Base-by-base conservation (phyloP, 2,888 invertebrate species). In the Polyommatus icarus region DNA sequence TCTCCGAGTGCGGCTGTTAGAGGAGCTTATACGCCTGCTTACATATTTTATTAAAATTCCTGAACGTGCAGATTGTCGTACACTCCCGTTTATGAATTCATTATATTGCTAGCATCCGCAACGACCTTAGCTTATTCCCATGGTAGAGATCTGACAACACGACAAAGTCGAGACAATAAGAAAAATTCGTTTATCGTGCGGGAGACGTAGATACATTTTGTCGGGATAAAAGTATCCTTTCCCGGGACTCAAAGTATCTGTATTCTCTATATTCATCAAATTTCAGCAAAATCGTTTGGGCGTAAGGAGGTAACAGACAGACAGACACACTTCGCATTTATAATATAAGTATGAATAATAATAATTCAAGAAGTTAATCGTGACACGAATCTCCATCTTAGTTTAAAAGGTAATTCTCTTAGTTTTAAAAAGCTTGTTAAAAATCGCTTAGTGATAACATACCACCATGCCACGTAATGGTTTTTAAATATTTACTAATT, bases 11-110 rank as follows among this genome's bases (percentile, higher is more conserved):
- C 15, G 50, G 50, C 15, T 50, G 50, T 15, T 50, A 50, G 15
- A 50, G 50, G 29, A 12, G 46, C 20, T n/a, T 46, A 46, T 3
- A n/a, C 20, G 46, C 40, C 1, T 20, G n/a, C 46, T n/a, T 73
- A 40, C 72, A 46, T n/a, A n/a, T n/a, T 73, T 73, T 40, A 73
- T 73, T 46, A 73, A 73, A 40, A 73, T 73, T 73, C 46, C 46
- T 73, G 10, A 73, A 46, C 40, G 72, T 73, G 36, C 36, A 29
- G 29, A 67, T 15, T 29, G 20, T 40, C n/a, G 40, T 24, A 46
- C 72, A 73, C 24, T 73, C 46, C 46, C 46, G 72, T 12, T 20
- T 36, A 46, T 73, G 40, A 73, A 40, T 73, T 36, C 46, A 46
- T 24, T 73, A 40, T 46, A 20, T 20, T 73, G 72, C 72, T 40